phyloP scores from a whole-genome alignment of 2,888 invertebrate genomes.

The Harmothoe impar region DNA sequence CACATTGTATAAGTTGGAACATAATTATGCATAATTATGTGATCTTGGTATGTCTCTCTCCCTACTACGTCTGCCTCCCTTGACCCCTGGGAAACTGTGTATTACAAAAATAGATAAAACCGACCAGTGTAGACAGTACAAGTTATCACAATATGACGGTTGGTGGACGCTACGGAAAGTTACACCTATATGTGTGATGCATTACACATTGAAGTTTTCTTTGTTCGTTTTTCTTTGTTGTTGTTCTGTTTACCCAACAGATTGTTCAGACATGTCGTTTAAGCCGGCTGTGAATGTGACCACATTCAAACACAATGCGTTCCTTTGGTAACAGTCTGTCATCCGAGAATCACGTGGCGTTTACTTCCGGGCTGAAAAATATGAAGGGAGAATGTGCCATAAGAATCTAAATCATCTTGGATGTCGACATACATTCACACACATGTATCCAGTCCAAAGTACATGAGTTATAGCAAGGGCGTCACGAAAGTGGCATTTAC shows the following conservation, averaged over 20 bases:
- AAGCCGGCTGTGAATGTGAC: slow-evolving; percentile 57
- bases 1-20: slow-evolving; percentile 54
- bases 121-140: slow-evolving; percentile 53
- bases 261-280: slow-evolving; percentile 50
- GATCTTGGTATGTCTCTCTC: slow-evolving; percentile 33
- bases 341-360: slow-evolving; percentile 23
- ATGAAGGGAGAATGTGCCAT: background rate
- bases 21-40: slow-evolving; percentile 64
- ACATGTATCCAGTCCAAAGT: too few relatives aligned
- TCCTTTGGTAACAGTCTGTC: slow-evolving; percentile 54
- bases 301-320: slow-evolving; percentile 54
- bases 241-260: background rate
- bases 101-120: slow-evolving; percentile 62
- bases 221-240: slow-evolving; percentile 20
- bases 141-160: slow-evolving; percentile 48
- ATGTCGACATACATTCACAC: too few relatives aligned
- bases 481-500: too few relatives aligned
- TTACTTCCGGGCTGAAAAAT: slow-evolving; percentile 57
- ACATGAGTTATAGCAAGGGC: too few relatives aligned
- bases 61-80: slow-evolving; percentile 7
- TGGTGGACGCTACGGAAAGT: slow-evolving; percentile 60
- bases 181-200: slow-evolving; percentile 57
- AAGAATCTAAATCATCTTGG: background rate
- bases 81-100: slow-evolving; percentile 56
- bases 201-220: slow-evolving; percentile 56